These are phyloP conservation scores for Coleophora deauratella DNA, from an alignment of 2,888 invertebrate genomes.

Conservation along the genomic window DNA sequence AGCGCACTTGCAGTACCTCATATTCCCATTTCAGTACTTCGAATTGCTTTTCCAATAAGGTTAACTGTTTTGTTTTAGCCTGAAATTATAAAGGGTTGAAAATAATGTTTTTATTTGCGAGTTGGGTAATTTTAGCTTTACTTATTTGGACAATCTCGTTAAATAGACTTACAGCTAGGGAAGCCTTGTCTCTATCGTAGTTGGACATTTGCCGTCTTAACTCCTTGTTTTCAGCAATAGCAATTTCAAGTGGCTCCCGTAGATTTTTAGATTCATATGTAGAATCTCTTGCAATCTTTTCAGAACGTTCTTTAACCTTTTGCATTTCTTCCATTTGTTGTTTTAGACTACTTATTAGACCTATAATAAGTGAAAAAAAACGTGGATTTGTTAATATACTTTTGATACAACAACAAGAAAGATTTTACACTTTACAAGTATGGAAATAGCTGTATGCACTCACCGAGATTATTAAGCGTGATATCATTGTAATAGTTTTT, in stretches of 20 bases:
- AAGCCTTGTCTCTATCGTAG: conserved; percentile 88
- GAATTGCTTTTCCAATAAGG: conserved; percentile 67
- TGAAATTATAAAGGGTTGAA: conserved; percentile 24
- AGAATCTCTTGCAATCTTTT: conserved; percentile 79
- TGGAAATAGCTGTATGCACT: too few species aligned
- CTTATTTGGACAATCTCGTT: too few species aligned
- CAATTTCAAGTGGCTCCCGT: conserved; percentile 80
- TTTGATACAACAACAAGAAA: background rate
- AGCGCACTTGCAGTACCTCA: conserved; percentile 82
- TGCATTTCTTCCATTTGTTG: conserved; percentile 83
- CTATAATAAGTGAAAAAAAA: conserved; percentile 28
- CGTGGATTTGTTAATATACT: conserved; percentile 1
- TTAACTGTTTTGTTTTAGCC: conserved; percentile 72
- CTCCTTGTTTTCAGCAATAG: conserved; percentile 81
- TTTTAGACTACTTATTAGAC: conserved; percentile 90
- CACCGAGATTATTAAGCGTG: conserved; percentile 91
- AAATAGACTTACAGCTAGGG: conserved; percentile 77
- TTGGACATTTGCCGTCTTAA: conserved; percentile 85
- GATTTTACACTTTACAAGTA: too few species aligned
- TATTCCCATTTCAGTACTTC: conserved; percentile 78
- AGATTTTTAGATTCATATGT: conserved; percentile 83
- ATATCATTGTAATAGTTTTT: conserved; percentile 97
- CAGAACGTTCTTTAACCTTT: conserved; percentile 83
- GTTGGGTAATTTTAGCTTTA: too few species aligned
- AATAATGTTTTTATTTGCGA: too few species aligned